These are phyloP conservation scores for Poeciliopsis occidentalis DNA, from an alignment of 2,113 vertebrate species.

Conservation along the genomic window DNA sequence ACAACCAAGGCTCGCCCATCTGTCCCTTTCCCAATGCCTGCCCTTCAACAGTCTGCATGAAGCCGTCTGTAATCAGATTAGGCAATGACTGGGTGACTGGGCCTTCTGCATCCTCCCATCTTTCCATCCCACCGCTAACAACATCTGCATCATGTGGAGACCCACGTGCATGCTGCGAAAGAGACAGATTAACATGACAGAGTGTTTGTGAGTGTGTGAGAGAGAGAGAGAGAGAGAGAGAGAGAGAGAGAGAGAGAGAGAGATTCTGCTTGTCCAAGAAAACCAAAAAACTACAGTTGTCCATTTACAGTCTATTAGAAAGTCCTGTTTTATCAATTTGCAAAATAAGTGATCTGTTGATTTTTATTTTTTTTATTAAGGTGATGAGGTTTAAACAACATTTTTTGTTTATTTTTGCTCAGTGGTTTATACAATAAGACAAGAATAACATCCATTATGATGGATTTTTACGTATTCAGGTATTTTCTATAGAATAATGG, in stretches of 20 bases:
- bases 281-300: conserved; percentile 17
- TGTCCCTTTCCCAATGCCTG: conserved; percentile 46
- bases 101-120: conserved; percentile 55
- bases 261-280: background rate
- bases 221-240: background rate
- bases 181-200: conserved; percentile 49
- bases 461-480: no score
- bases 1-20: conserved; percentile 53
- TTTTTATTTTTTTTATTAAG: background rate
- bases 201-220: conserved; percentile 11
- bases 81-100: conserved; percentile 60
- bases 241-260: background rate
- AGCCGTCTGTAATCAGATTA: conserved; percentile 74
- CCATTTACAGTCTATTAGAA: conserved; percentile 31
- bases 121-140: conserved; percentile 49
- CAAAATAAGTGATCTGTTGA: conserved; percentile 1
- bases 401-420: background rate
- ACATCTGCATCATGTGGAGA: conserved; percentile 69
- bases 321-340: conserved; percentile 16
- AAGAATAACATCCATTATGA: no score
- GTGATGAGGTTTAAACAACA: background rate
- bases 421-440: background rate
- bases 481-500: no score
- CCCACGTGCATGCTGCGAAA: conserved; percentile 53
- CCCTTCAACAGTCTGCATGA: conserved; percentile 51